A percentile compares a stretch with the other conserved stretches of the same genome.
Conservation (phyloP, 2,113 vertebrate species). For the Bubo scandiacus region DNA sequence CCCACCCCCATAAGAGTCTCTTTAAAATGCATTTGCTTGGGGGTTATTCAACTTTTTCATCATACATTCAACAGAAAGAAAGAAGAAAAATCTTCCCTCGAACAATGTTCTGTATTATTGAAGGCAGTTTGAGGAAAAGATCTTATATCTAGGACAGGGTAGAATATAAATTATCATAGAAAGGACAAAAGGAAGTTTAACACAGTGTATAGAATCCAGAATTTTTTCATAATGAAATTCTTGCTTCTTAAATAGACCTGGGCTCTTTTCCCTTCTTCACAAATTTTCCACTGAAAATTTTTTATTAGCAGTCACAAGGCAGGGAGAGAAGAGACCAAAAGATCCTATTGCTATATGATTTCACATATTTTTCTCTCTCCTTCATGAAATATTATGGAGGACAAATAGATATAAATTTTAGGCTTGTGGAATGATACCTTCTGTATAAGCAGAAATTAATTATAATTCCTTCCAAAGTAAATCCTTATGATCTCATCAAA, state of each 20-base stretch:
- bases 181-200: neutral
- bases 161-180: constrained; percentile 21
- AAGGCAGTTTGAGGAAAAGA: neutral
- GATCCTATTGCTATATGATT: neutral
- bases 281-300: neutral
- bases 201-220: neutral
- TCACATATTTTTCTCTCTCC: neutral
- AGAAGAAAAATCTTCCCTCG: neutral
- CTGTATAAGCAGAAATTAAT: neutral
- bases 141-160: neutral
- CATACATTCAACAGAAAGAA: neutral
- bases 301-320: neutral
- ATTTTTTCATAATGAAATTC: neutral
- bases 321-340: neutral
- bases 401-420: neutral
- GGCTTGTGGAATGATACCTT: neutral
- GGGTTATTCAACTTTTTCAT: constrained; percentile 7
- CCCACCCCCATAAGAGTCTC: neutral
- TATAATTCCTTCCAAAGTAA: neutral
- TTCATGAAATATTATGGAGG: neutral
- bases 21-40: constrained; percentile 25
- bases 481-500: neutral
- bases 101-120: constrained; percentile 28
- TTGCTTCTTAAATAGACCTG: neutral
- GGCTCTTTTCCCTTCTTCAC: neutral